A percentile compares a stretch with the other conserved stretches of the same genome.
These are phyloP conservation scores for Octodonta nipae DNA, from an alignment of 2,888 invertebrate genomes.

Conservation along the genomic window DNA sequence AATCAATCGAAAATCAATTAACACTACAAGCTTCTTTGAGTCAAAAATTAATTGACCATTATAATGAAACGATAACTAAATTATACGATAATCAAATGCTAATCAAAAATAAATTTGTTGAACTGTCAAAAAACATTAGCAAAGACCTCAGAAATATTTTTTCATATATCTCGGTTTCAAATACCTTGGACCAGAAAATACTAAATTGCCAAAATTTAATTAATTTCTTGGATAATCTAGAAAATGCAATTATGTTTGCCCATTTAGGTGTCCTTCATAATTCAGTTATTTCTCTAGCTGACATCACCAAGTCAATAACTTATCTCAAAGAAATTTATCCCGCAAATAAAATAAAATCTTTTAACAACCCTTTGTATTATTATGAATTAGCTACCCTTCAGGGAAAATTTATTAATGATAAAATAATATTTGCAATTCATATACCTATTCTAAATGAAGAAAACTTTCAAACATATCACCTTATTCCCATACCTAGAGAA, in stretches of 20 bases:
- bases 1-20: too few species aligned
- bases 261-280: conserved; percentile 14
- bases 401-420: too few species aligned
- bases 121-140: too few species aligned
- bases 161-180: conserved; percentile 6
- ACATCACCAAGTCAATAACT: conserved; percentile 8
- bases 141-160: background rate
- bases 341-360: too few species aligned
- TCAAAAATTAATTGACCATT: conserved; percentile 4
- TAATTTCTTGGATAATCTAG: conserved; percentile 13
- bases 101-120: conserved; percentile 7
- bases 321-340: too few species aligned
- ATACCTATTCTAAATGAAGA: too few species aligned
- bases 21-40: conserved; percentile 3
- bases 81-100: conserved; percentile 5
- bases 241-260: conserved; percentile 14
- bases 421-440: too few species aligned
- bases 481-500: conserved; percentile 4
- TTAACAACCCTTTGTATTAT: too few species aligned
- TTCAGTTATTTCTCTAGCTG: conserved; percentile 9
- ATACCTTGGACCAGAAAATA: conserved; percentile 10
- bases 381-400: too few species aligned
- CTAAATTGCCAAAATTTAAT: conserved; percentile 13
- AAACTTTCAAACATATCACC: conserved; percentile 2
- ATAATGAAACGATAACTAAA: conserved; percentile 4